Base-by-base conservation (phyloP, 2,888 invertebrate species). In the Litoditis marina region DNA sequence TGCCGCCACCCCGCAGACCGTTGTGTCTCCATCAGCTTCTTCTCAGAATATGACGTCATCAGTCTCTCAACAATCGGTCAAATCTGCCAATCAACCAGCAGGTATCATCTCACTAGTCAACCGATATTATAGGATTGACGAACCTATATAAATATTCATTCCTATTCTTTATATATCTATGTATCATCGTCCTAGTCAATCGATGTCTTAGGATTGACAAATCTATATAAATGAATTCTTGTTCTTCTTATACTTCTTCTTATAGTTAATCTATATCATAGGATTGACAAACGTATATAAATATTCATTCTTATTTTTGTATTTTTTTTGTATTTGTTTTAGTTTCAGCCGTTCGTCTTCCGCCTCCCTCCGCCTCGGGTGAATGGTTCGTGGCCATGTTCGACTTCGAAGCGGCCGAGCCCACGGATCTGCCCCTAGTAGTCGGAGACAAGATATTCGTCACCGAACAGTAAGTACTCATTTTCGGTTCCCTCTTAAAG, bases 341-440 rank as follows among this genome's bases (percentile, higher is more conserved):
- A n/a, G n/a, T n/a, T n/a, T n/a, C 39, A 11, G n/a, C 39, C 39
- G 39, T 36, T n/a, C 11, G 27, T 16, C 44, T 47, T 25, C 19
- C 49, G 32, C 57, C 57, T 32, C 32, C 47, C 13, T 57, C 57
- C 1, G 57, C 27, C 49, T 57, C 49, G 7, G 78, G 72, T 25
- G 73, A 77, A 25, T 69, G 74, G 73, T 93, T 91, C 84, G 88
- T 92, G 66, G 91, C 94, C 28, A 88, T 92, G 59, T 95, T 92
- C 85, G 91, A 92, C 1, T 95, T 94, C 85, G 88, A 89, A 60
- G 93, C 94, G 0, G 85, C 88, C 6, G 96, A 96, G 84, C 87
- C 89, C 0, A 94, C 94, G 0, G 98, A 98, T 86, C 86, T 98
- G 65, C 63, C 78, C 6, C 63, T 81, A 49, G 63, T 61, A 27